phyloP scores from a whole-genome alignment of 2,113 vertebrate genomes.

The Mirounga angustirostris region DNA sequence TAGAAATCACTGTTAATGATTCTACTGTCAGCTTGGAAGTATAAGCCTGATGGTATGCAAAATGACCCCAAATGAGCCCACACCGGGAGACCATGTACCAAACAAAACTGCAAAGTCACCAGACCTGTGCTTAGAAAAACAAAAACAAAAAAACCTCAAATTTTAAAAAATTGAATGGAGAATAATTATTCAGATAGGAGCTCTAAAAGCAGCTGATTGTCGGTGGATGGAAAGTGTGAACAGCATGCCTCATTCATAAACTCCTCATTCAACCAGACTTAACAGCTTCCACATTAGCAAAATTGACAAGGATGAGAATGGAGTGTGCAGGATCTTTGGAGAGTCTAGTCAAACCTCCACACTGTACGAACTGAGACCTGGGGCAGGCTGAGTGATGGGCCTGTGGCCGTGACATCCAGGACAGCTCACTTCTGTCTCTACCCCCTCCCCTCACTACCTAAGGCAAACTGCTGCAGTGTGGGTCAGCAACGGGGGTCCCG shows the following conservation, averaged over 20 bases:
- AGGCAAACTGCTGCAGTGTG: fast-evolving
- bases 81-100: background rate
- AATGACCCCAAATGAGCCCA: background rate
- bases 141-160: background rate
- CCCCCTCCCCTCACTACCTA: fast-evolving
- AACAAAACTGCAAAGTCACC: background rate
- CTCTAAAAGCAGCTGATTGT: background rate
- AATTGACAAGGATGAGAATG: background rate
- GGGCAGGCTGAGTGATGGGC: background rate
- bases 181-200: background rate
- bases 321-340: background rate
- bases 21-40: background rate
- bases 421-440: background rate
- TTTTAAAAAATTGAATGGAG: background rate
- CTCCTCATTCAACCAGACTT: background rate
- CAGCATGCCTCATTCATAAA: background rate
- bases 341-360: background rate
- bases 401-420: background rate
- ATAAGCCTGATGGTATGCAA: background rate
- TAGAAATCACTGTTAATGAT: background rate
- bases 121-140: background rate
- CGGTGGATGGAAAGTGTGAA: background rate
- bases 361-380: background rate
- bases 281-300: background rate
- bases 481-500: background rate